Percentiles rank a stretch among this genome's conserved stretches.
Evolutionary conservation across 64 coral and sea anemone genomes (phyloP).

Genomic region (Pachyseris speciosa): DNA sequence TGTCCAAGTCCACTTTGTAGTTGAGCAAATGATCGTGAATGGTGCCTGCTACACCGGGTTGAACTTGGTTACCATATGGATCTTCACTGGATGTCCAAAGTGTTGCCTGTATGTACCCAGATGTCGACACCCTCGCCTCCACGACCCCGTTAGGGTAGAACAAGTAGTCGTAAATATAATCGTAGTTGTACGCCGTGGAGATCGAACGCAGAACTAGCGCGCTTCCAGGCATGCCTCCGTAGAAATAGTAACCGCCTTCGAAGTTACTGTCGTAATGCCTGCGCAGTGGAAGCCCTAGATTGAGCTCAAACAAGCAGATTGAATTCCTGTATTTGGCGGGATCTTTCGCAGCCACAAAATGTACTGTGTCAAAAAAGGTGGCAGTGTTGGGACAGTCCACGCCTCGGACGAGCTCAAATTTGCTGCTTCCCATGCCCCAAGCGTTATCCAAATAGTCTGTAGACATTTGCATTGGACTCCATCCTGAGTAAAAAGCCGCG

Average conservation of each 20-base stretch:
- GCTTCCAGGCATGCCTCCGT: slow-evolving; percentile 67
- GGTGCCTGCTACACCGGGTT: slow-evolving; percentile 18
- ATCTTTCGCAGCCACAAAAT: neutral
- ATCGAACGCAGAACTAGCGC: slow-evolving; percentile 65
- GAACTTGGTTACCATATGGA: slow-evolving; percentile 16
- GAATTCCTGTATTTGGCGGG: slow-evolving; percentile 56
- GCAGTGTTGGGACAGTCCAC: slow-evolving; percentile 77
- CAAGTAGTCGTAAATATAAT: slow-evolving; percentile 80
- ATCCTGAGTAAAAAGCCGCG: slow-evolving; percentile 73
- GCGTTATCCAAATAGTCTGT: slow-evolving; percentile 59
- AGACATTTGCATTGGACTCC: slow-evolving; percentile 54
- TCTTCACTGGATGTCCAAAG: slow-evolving; percentile 46
- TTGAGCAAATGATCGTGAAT: slow-evolving; percentile 73
- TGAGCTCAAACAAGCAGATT: slow-evolving; percentile 76
- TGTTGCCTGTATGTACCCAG: slow-evolving; percentile 62
- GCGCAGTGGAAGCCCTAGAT: slow-evolving; percentile 69
- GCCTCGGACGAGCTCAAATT: slow-evolving; percentile 77
- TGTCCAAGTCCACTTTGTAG: slow-evolving; percentile 78
- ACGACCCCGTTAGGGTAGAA: slow-evolving; percentile 83
- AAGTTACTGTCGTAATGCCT: slow-evolving; percentile 79
- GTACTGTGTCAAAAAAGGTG: slow-evolving; percentile 67
- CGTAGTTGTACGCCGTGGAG: slow-evolving; percentile 68
- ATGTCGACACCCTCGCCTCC: slow-evolving; percentile 51
- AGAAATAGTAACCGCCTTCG: slow-evolving; percentile 71
- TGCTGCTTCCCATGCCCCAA: slow-evolving; percentile 66